Evolutionary conservation across 2,113 vertebrate genomes (phyloP).

Genomic region (Paramormyrops kingsleyae): DNA sequence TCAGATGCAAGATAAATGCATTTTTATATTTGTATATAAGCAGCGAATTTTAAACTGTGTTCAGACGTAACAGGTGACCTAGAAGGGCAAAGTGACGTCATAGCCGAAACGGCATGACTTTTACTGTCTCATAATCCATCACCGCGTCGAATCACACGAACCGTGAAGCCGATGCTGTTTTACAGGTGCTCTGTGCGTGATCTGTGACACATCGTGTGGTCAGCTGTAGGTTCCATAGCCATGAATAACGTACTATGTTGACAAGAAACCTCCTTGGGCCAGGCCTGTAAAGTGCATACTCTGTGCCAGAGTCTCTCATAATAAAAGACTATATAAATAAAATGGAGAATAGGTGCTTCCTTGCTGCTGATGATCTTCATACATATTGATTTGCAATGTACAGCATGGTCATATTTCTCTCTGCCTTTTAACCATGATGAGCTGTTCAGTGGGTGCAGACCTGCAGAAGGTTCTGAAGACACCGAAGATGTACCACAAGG

Average conservation of each 20-base stretch:
- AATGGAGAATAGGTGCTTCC: neutral
- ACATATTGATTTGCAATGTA: neutral
- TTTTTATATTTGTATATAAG: conserved; percentile 6
- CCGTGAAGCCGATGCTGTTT: conserved; percentile 18
- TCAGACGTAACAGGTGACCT: neutral
- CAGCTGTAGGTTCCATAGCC: conserved; percentile 11
- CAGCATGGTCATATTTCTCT: neutral
- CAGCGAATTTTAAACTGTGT: neutral
- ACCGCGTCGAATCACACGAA: neutral
- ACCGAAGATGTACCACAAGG: neutral
- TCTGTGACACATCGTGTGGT: conserved; percentile 9
- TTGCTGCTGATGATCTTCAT: neutral
- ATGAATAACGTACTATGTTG: neutral
- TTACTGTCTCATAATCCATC: neutral
- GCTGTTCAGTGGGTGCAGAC: neutral
- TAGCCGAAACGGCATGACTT: neutral
- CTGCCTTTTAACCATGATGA: neutral
- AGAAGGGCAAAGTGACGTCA: neutral
- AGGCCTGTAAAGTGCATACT: neutral
- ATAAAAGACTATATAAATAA: conserved; percentile 5
- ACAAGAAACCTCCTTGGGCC: neutral
- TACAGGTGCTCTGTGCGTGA: conserved; percentile 19
- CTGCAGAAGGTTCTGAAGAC: neutral
- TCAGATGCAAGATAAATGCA: neutral
- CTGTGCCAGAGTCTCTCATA: neutral